Percentiles rank a stretch among this genome's conserved stretches.
Evolutionary conservation across 2,797 vertebrate species (phyloP).

Genomic region (Chelon labrosus): DNA sequence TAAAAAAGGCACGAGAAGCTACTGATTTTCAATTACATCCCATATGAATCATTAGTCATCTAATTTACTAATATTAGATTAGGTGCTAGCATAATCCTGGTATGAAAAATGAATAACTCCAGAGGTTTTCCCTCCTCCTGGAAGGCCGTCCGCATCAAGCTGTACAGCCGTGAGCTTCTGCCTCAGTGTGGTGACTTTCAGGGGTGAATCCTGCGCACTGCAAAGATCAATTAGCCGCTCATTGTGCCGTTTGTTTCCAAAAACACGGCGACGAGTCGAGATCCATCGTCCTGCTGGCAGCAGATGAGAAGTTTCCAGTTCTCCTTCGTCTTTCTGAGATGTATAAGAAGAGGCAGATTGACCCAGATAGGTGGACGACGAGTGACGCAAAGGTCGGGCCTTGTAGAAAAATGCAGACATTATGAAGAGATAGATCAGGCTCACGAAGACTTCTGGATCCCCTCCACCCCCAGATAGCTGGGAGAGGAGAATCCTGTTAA

Average conservation of each 20-base stretch:
- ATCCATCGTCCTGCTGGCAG: slow-evolving; percentile 15
- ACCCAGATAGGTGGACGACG: slow-evolving; percentile 76
- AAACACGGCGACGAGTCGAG: not conserved
- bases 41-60: slow-evolving; percentile 73
- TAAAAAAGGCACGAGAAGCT: slow-evolving; percentile 41
- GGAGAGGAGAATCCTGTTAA: slow-evolving; percentile 60
- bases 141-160: slow-evolving; percentile 10
- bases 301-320: slow-evolving; percentile 47
- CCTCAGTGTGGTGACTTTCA: slow-evolving; percentile 43
- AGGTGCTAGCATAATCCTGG: slow-evolving; percentile 44
- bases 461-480: slow-evolving; percentile 31
- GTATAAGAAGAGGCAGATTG: slow-evolving; percentile 66
- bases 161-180: slow-evolving; percentile 11
- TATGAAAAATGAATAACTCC: slow-evolving; percentile 59
- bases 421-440: slow-evolving; percentile 64
- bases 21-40: slow-evolving; percentile 69
- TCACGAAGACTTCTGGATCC: slow-evolving; percentile 54
- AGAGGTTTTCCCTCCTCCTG: slow-evolving; percentile 25
- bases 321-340: slow-evolving; percentile 41
- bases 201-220: slow-evolving; percentile 13
- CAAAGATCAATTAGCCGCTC: slow-evolving; percentile 19
- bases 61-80: slow-evolving; percentile 75
- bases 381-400: slow-evolving; percentile 54
- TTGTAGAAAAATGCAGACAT: slow-evolving; percentile 66
- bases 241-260: not conserved